A percentile compares a stretch with the other conserved stretches of the same genome.
Evolutionary conservation across 2,797 vertebrate species (phyloP).

Genomic region (Lacerta bilineata): DNA sequence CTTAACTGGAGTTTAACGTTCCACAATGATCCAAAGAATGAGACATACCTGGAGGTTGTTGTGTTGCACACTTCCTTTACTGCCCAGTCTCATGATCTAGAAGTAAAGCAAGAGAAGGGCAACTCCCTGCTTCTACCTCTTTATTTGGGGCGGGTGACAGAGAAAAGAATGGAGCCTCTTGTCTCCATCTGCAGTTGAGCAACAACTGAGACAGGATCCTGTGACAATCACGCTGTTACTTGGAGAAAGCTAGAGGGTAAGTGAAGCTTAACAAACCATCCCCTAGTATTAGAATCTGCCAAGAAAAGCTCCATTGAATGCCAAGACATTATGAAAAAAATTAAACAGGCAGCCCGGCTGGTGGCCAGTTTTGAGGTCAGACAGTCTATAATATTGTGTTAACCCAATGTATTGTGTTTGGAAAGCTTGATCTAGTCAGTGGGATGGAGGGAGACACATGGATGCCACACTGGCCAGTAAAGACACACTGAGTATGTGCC

Average conservation of each 20-base stretch:
- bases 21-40: neutral
- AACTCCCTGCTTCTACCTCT: neutral
- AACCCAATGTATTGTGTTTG: neutral
- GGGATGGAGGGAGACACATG: too few species aligned
- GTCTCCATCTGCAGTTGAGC: neutral
- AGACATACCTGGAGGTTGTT: neutral
- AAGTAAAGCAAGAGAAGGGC: too few species aligned
- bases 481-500: neutral
- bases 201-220: conserved; percentile 50
- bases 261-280: conserved; percentile 15
- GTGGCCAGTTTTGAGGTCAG: neutral
- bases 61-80: neutral
- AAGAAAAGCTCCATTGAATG: conserved; percentile 41
- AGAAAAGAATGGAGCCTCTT: conserved; percentile 53
- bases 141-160: neutral
- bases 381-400: neutral
- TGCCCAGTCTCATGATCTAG: neutral
- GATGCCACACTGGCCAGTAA: neutral
- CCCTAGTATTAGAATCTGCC: conserved; percentile 17
- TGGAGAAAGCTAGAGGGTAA: conserved; percentile 58
- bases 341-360: conserved; percentile 6
- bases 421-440: neutral
- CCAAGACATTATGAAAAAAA: conserved; percentile 2
- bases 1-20: neutral
- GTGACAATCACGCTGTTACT: conserved; percentile 36